Evolutionary conservation across 2,888 invertebrate species (phyloP).

Genomic region (Hirtodrosophila alboralis): DNA sequence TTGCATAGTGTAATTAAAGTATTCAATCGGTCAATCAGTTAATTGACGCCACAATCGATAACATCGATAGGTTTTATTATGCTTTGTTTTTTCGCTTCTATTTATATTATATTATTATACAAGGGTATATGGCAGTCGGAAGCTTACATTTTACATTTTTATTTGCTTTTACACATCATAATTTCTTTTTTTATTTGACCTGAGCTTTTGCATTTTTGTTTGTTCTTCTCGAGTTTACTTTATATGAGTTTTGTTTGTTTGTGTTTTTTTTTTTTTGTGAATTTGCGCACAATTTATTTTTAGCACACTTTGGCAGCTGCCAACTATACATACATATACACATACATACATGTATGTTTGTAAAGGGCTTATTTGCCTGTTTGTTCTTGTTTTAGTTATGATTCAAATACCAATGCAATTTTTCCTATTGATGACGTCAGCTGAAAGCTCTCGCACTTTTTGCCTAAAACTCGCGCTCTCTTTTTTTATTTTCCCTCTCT

Average conservation of each 20-base stretch:
- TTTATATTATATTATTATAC: too few relatives aligned
- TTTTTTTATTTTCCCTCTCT: too few relatives aligned
- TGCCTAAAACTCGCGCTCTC: background rate
- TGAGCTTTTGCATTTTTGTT: constrained; percentile 24
- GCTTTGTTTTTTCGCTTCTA: too few relatives aligned
- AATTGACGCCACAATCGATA: too few relatives aligned
- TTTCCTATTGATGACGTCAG: constrained; percentile 41
- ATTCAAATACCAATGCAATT: constrained; percentile 25
- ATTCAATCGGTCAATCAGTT: too few relatives aligned
- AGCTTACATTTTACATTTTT: constrained; percentile 5
- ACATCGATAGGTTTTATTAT: too few relatives aligned
- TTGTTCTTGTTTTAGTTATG: constrained; percentile 5
- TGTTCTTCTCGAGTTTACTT: constrained; percentile 24
- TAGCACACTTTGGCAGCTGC: constrained; percentile 44
- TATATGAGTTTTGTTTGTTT: constrained; percentile 20
- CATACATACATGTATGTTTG: background rate
- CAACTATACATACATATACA: background rate
- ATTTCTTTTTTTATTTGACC: constrained; percentile 36
- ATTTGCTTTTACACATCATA: constrained; percentile 18
- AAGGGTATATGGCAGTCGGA: too few relatives aligned
- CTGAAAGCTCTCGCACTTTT: background rate
- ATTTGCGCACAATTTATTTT: constrained; percentile 52
- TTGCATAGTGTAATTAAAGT: too few relatives aligned
- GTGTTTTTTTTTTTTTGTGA: constrained; percentile 31
- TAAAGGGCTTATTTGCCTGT: constrained; percentile 5